Percentiles rank a stretch among this genome's conserved stretches.
Conservation (phyloP, 2,797 vertebrate species). For the Brachyalestes nurse region DNA sequence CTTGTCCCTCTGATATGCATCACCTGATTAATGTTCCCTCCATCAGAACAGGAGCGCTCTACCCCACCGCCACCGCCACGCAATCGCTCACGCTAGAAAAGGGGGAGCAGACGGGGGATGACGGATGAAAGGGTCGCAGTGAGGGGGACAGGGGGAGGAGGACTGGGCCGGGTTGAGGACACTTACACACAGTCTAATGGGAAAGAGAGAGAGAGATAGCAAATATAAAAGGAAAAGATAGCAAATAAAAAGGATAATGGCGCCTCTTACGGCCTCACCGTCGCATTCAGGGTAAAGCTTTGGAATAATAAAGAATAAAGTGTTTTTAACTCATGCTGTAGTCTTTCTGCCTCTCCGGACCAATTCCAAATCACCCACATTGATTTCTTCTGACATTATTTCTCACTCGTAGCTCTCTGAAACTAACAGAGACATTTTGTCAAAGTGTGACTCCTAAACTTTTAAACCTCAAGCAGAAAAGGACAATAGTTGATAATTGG, state of each 20-base stretch:
- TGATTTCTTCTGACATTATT: too few relatives aligned
- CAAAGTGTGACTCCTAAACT: too few relatives aligned
- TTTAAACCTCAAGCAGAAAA: too few relatives aligned
- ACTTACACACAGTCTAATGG: conserved; percentile 50
- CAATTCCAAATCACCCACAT: not conserved
- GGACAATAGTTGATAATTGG: too few relatives aligned
- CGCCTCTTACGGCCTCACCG: not conserved
- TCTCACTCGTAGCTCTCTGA: too few relatives aligned
- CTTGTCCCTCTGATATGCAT: conserved; percentile 85
- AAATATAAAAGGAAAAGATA: conserved; percentile 10
- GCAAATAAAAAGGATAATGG: conserved; percentile 7
- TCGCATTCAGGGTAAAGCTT: not conserved
- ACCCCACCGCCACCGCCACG: conserved; percentile 78
- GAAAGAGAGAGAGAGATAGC: conserved; percentile 27
- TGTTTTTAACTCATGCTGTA: not conserved
- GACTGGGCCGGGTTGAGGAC: conserved; percentile 41
- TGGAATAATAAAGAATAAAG: not conserved
- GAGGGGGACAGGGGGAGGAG: conserved; percentile 43
- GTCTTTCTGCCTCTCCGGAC: not conserved
- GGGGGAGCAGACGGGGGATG: conserved; percentile 47
- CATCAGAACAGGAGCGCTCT: conserved; percentile 83
- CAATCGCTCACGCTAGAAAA: conserved; percentile 82
- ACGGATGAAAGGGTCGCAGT: conserved; percentile 59
- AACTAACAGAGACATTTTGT: too few relatives aligned
- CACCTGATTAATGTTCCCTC: conserved; percentile 93